Conservation (phyloP, 2,797 vertebrate species). For the Sphenodon punctatus region DNA sequence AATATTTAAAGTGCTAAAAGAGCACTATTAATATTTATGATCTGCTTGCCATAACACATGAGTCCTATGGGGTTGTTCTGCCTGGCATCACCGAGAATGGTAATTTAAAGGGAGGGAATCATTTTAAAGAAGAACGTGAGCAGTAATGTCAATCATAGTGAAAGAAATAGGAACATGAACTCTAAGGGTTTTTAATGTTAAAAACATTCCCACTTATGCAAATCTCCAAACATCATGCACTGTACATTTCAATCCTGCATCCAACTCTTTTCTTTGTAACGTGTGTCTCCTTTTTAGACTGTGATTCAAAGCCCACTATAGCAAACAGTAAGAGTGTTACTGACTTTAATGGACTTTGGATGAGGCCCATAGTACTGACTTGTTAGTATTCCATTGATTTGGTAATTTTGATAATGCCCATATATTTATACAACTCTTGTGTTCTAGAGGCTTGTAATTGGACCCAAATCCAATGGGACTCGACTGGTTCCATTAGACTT, state of each 20-base stretch:
- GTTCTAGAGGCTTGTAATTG: too few relatives aligned
- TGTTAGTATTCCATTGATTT: background rate
- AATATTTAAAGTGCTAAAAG: background rate
- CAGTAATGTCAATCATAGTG: background rate
- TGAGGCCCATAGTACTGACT: background rate
- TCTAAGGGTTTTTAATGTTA: background rate
- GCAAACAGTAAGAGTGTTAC: too few relatives aligned
- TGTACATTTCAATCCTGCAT: background rate
- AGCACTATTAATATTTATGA: slow-evolving; percentile 26
- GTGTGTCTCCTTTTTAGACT: background rate
- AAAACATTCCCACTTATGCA: background rate
- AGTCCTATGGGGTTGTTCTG: slow-evolving; percentile 1
- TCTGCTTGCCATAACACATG: background rate
- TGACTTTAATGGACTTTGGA: too few relatives aligned
- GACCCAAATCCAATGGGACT: too few relatives aligned
- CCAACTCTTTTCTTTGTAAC: background rate
- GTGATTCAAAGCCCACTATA: too few relatives aligned
- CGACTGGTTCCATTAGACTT: too few relatives aligned
- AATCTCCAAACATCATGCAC: background rate
- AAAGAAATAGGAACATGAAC: background rate
- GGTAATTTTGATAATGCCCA: background rate
- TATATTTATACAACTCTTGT: background rate
- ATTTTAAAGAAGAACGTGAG: background rate
- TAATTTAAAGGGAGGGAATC: slow-evolving; percentile 8
- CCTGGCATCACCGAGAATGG: background rate